phyloP scores from a whole-genome alignment of 2,888 invertebrate genomes.

The Metacarcinus magister region DNA sequence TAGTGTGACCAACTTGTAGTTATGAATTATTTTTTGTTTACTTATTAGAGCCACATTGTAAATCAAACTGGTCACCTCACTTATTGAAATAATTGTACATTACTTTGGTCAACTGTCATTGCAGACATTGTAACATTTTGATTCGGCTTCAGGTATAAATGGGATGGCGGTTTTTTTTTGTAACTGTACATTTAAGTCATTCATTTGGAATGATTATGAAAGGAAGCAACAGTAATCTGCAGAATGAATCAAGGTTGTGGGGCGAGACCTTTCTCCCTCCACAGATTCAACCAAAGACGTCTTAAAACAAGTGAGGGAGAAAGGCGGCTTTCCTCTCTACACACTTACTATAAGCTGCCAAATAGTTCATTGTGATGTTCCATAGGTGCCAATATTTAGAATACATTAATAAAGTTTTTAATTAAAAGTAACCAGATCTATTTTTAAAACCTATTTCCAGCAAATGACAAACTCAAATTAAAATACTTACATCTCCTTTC shows the following conservation, averaged over 20 bases:
- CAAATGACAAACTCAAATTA: background rate
- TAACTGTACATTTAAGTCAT: background rate
- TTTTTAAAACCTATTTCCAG: background rate
- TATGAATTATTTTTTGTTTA: background rate
- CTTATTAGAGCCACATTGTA: background rate
- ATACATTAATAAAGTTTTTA: slow-evolving; percentile 22
- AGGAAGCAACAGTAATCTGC: background rate
- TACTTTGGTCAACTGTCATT: background rate
- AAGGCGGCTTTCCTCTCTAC: background rate
- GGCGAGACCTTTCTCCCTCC: slow-evolving; percentile 33
- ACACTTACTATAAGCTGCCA: background rate
- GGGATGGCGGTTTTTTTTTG: background rate
- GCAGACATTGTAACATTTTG: background rate
- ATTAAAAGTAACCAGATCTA: background rate
- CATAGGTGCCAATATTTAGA: slow-evolving; percentile 49
- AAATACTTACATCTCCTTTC: background rate
- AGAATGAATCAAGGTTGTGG: background rate
- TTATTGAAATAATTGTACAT: background rate
- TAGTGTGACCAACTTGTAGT: slow-evolving; percentile 1
- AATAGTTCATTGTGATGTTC: slow-evolving; percentile 37
- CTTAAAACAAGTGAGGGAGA: slow-evolving; percentile 31
- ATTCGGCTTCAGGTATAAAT: background rate
- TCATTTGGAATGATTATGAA: background rate
- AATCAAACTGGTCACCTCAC: background rate
- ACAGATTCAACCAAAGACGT: slow-evolving; percentile 67